phyloP scores from a whole-genome alignment of 1,140 invertebrate genomes.

The Zaprionus tsacasi region DNA sequence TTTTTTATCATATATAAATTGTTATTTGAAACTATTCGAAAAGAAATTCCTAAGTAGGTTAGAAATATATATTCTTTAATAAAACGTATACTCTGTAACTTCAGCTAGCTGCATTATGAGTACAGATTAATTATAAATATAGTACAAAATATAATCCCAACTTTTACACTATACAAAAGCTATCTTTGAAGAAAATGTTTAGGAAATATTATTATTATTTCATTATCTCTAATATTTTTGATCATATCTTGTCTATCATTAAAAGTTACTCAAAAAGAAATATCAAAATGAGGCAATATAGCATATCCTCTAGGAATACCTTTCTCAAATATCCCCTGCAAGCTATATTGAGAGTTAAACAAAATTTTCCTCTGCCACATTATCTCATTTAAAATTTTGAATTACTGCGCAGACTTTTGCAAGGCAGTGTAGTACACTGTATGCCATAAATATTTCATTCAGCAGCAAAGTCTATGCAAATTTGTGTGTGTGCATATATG shows the following conservation, averaged over 20 bases:
- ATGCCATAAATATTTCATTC: slow-evolving; percentile 38
- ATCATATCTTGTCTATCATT: neutral
- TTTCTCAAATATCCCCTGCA: neutral
- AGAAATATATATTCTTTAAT: too few relatives aligned
- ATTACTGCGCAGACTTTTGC: neutral
- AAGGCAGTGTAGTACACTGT: slow-evolving; percentile 11
- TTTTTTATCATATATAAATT: neutral
- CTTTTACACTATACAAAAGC: too few relatives aligned
- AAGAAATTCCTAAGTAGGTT: too few relatives aligned
- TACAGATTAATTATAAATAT: too few relatives aligned
- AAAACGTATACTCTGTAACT: too few relatives aligned
- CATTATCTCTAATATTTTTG: too few relatives aligned
- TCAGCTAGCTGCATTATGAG: too few relatives aligned
- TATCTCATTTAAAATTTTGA: neutral
- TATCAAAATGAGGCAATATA: neutral
- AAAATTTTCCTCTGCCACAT: neutral
- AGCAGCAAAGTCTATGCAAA: slow-evolving; percentile 18
- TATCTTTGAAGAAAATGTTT: too few relatives aligned
- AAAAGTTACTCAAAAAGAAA: neutral
- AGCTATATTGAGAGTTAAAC: neutral
- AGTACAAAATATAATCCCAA: too few relatives aligned
- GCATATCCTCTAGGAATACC: neutral
- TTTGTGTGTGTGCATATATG: slow-evolving; percentile 10
- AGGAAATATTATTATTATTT: too few relatives aligned
- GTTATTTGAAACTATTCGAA: too few relatives aligned